A percentile compares a stretch with the other conserved stretches of the same genome.
Evolutionary conservation across 2,888 invertebrate species (phyloP).

Genomic region (Cremastinae sp.): DNA sequence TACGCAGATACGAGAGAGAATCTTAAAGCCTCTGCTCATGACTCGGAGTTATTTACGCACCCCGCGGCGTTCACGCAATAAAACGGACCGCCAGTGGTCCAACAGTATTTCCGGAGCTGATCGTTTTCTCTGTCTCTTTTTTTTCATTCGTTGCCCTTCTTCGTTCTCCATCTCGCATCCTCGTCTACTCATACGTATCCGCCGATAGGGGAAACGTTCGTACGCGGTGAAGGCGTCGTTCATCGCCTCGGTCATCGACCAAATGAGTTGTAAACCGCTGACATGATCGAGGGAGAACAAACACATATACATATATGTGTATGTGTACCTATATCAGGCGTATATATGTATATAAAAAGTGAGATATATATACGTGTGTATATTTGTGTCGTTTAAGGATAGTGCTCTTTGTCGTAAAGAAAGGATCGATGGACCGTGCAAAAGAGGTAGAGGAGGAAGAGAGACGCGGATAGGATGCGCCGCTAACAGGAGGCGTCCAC

Average conservation of each 20-base stretch:
- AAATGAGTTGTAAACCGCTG: slow-evolving; percentile 73
- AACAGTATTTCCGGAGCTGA: slow-evolving; percentile 34
- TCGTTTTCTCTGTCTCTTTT: slow-evolving; percentile 26
- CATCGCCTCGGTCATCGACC: slow-evolving; percentile 53
- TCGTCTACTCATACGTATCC: slow-evolving; percentile 6
- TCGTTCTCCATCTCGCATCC: slow-evolving; percentile 10
- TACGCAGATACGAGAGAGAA: slow-evolving; percentile 14
- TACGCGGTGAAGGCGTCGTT: slow-evolving; percentile 49
- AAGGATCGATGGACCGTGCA: slow-evolving; percentile 50
- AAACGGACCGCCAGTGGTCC: slow-evolving; percentile 63
- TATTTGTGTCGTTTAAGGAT: slow-evolving; percentile 8
- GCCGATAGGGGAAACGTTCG: slow-evolving; percentile 30
- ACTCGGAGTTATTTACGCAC: slow-evolving; percentile 70
- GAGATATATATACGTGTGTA: slow-evolving; percentile 16
- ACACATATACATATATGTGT: slow-evolving; percentile 12
- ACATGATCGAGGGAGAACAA: slow-evolving; percentile 51
- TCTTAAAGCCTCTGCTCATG: slow-evolving; percentile 40
- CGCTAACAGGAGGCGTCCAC: slow-evolving; percentile 42
- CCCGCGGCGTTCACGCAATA: slow-evolving; percentile 69
- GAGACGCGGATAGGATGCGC: slow-evolving; percentile 34
- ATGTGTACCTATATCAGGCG: too few relatives aligned
- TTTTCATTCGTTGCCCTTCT: slow-evolving; percentile 19
- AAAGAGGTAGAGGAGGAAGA: too few relatives aligned
- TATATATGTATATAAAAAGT: neutral
- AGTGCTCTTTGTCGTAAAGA: slow-evolving; percentile 50